These are phyloP conservation scores for Tetraneura akinire DNA, from an alignment of 1,140 invertebrate species.

Conservation along the genomic window DNA sequence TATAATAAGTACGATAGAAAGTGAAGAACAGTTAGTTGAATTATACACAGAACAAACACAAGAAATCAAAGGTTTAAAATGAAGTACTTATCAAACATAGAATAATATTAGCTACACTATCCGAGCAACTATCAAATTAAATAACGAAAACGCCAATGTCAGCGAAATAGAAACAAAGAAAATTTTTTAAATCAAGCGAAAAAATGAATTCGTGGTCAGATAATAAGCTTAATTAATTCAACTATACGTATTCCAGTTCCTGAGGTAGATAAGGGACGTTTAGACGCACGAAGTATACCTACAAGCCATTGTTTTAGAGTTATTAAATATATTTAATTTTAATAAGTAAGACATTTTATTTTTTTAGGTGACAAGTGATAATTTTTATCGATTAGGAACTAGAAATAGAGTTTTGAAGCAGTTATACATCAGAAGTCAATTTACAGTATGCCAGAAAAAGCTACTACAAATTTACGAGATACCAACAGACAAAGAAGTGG, in stretches of 20 bases:
- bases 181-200: not conserved
- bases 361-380: not conserved
- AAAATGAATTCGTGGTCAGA: slow-evolving; percentile 1
- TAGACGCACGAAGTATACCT: slow-evolving; percentile 1
- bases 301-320: slow-evolving; percentile 15
- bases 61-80: not conserved
- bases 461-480: too few relatives aligned
- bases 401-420: too few relatives aligned
- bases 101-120: not conserved
- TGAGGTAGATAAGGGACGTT: not conserved
- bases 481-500: too few relatives aligned
- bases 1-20: too few relatives aligned
- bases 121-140: not conserved
- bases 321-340: not conserved
- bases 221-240: not conserved
- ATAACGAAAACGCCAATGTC: slow-evolving; percentile 13
- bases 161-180: not conserved
- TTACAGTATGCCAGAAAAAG: too few relatives aligned
- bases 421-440: too few relatives aligned
- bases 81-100: not conserved
- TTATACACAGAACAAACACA: not conserved
- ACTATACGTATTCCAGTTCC: slow-evolving; percentile 4
- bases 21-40: slow-evolving; percentile 3
- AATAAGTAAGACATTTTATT: not conserved
- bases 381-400: slow-evolving; percentile 3